phyloP scores from a whole-genome alignment of 2,113 vertebrate species.

The Suricata suricatta region DNA sequence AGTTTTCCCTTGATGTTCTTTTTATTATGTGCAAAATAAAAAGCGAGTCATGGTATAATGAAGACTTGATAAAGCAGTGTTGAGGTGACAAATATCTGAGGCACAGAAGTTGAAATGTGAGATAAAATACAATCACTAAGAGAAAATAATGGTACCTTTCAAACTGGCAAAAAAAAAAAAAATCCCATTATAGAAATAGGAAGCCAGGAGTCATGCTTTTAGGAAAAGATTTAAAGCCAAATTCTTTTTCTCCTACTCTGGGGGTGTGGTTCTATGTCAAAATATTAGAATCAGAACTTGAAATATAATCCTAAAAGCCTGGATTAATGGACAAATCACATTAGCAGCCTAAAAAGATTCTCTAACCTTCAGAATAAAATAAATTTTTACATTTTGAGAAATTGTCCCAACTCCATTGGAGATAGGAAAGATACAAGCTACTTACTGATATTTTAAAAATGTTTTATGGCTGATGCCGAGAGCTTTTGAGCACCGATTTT shows the following conservation, averaged over 20 bases:
- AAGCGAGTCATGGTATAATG: not conserved
- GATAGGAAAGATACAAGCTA: not conserved
- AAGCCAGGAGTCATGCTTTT: conserved; percentile 14
- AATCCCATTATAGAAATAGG: not conserved
- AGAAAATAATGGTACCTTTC: conserved; percentile 51
- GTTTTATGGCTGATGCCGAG: not conserved
- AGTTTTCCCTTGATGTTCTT: conserved; percentile 16
- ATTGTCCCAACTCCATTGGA: not conserved
- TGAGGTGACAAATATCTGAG: conserved; percentile 50
- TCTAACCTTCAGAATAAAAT: not conserved
- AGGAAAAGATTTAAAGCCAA: not conserved
- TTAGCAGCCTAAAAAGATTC: not conserved
- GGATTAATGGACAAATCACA: conserved; percentile 35
- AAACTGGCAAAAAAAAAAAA: not conserved
- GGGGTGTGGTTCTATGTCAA: conserved; percentile 22
- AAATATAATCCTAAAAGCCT: conserved; percentile 28
- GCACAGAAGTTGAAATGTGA: conserved; percentile 46
- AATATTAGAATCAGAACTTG: conserved; percentile 52
- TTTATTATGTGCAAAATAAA: conserved; percentile 36
- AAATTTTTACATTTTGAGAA: not conserved
- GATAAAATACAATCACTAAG: conserved; percentile 37
- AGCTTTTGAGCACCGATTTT: not conserved
- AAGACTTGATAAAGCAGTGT: conserved; percentile 46
- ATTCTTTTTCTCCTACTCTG: conserved; percentile 17
- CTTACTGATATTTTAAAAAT: not conserved